These are phyloP conservation scores for Agrotis puta DNA, from an alignment of 2,888 invertebrate species.

Conservation along the genomic window DNA sequence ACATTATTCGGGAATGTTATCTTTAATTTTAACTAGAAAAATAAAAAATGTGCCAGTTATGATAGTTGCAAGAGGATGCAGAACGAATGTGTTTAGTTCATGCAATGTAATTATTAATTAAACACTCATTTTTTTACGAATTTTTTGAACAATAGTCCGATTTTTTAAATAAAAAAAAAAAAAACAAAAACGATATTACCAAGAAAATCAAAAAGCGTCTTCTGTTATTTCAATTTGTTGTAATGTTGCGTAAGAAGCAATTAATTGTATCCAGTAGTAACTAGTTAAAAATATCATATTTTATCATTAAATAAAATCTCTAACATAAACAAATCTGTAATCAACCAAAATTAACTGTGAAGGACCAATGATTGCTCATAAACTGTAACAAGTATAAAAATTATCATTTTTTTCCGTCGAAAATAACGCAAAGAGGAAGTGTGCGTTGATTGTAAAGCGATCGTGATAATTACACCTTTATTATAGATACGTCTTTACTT, in stretches of 20 bases:
- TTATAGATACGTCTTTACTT: slow-evolving; percentile 73
- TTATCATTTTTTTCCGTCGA: slow-evolving; percentile 28
- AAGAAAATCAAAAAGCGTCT: background rate
- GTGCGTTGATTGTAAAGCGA: slow-evolving; percentile 33
- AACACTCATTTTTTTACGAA: too few species aligned
- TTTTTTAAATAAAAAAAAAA: too few species aligned
- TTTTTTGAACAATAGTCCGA: too few species aligned
- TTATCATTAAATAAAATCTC: slow-evolving; percentile 26
- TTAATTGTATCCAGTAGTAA: background rate
- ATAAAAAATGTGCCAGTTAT: too few species aligned
- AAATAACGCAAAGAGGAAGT: slow-evolving; percentile 59
- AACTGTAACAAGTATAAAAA: slow-evolving; percentile 40
- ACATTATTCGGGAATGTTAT: too few species aligned
- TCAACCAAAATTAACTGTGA: slow-evolving; percentile 27
- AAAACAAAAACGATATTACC: too few species aligned
- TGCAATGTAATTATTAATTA: too few species aligned
- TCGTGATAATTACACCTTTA: slow-evolving; percentile 77
- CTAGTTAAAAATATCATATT: background rate
- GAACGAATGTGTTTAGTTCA: too few species aligned
- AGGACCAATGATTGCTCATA: slow-evolving; percentile 18
- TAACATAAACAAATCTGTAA: slow-evolving; percentile 30
- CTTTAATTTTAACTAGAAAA: too few species aligned
- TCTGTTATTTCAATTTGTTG: too few species aligned
- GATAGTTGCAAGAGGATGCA: too few species aligned
- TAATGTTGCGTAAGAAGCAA: background rate